These are phyloP conservation scores for Sorex araneus DNA, from an alignment of 2,113 vertebrate species.

Conservation along the genomic window DNA sequence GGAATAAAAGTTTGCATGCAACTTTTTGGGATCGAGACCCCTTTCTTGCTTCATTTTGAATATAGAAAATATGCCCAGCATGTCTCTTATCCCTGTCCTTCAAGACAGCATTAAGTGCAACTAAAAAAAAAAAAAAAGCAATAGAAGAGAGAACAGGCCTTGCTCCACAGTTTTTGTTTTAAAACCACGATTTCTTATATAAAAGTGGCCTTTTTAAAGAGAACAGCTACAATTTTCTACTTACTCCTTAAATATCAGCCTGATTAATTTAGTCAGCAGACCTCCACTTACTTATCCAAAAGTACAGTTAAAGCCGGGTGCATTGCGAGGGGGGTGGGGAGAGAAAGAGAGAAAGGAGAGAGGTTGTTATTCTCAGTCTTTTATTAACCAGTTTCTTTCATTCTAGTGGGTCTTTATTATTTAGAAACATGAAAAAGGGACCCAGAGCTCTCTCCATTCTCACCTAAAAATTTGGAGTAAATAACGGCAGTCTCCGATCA, in stretches of 20 bases:
- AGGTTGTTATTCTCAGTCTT: conserved; percentile 87
- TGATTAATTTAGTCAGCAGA: conserved; percentile 83
- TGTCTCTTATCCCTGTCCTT: conserved; percentile 73
- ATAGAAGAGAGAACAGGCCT: conserved; percentile 82
- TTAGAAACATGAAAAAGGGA: conserved; percentile 71
- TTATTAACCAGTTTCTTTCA: conserved; percentile 90
- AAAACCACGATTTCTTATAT: conserved; percentile 80
- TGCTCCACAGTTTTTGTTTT: conserved; percentile 82
- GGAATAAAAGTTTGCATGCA: conserved; percentile 68
- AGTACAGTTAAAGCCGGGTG: conserved; percentile 79
- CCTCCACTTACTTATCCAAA: conserved; percentile 83
- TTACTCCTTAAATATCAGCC: conserved; percentile 39
- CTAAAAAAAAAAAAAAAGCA: background rate
- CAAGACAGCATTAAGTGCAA: conserved; percentile 73
- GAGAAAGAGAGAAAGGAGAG: conserved; percentile 64
- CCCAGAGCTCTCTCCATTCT: conserved; percentile 6
- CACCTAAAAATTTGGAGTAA: conserved; percentile 75
- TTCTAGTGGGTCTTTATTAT: conserved; percentile 88
- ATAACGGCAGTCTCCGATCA: conserved; percentile 69
- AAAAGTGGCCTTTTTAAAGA: conserved; percentile 80
- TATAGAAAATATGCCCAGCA: conserved; percentile 76
- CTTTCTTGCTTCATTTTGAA: conserved; percentile 64
- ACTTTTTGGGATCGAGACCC: conserved; percentile 42
- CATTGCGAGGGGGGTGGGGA: conserved; percentile 65
- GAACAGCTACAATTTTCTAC: conserved; percentile 83